These are phyloP conservation scores for Sycophaga agraensis DNA, from an alignment of 1,140 invertebrate genomes.

Conservation along the genomic window DNA sequence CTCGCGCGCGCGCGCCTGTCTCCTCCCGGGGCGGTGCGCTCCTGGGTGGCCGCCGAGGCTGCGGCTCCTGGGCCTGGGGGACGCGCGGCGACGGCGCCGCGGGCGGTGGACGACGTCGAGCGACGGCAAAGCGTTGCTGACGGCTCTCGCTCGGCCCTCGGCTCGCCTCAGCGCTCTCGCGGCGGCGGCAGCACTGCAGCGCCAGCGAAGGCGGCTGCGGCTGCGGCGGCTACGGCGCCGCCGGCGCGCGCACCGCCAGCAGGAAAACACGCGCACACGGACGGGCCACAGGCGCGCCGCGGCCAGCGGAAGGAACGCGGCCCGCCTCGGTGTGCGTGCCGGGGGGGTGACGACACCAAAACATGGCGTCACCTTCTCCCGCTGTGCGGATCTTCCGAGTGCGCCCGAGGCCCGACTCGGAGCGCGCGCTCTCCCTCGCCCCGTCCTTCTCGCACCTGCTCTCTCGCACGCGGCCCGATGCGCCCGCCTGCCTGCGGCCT, in stretches of 20 bases:
- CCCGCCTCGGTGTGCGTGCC: conserved; percentile 8
- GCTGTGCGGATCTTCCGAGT: conserved; percentile 2
- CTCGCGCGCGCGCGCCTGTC: no score
- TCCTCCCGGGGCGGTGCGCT: background rate
- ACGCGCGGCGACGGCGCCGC: background rate
- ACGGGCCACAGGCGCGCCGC: no score
- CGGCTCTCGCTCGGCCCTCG: background rate
- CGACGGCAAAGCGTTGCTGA: background rate
- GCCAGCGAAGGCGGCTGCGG: no score
- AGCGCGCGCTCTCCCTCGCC: no score
- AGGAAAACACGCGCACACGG: background rate
- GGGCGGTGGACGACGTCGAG: background rate
- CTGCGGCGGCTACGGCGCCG: background rate
- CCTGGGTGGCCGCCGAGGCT: background rate
- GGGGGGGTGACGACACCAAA: conserved; percentile 52
- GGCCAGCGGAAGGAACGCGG: background rate
- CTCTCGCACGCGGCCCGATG: background rate
- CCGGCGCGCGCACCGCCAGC: background rate
- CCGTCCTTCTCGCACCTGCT: no score
- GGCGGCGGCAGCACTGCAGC: background rate
- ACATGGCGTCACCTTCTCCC: conserved; percentile 48
- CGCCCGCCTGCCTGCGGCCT: background rate
- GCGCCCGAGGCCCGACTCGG: background rate
- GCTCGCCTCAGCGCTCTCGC: background rate
- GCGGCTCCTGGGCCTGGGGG: background rate